Evolutionary conservation across 2,888 invertebrate species (phyloP), one percentile per base, ranked within the genome.

Genomic region (Tortricodes alternella): DNA sequence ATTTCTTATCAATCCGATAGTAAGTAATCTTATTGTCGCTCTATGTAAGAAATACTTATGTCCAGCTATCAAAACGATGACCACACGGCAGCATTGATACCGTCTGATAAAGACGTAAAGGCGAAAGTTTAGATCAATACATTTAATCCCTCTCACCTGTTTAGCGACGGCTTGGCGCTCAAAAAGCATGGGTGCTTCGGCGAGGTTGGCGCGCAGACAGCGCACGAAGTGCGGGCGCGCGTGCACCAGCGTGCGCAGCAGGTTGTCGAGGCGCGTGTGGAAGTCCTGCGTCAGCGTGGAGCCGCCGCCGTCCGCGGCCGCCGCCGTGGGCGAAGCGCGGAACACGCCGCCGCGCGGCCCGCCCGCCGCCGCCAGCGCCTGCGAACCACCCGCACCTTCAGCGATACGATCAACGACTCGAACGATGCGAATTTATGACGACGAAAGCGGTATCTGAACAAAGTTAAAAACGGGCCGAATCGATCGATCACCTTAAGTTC

Each of bases 261-360:
- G 92, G 89, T 97, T 97, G 88, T 98, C 98, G 62, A 98, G 92
- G 34, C 98, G 93, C 60, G 97, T 97, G 88, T 98, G 98, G 84
- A 98, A 98, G 90, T 98, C 98, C 91, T 97, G 97, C 53, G 98
- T 98, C 59, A 98, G 91, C 24, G 98, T 97, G 39, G 96, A 96
- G 55, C 88, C 76, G 96, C 96, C 2, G 95, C 94, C 68, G 96
- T 53, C 58, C 41, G 95, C 23, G 94, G 96, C 95, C 70, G 96
- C 95, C 32, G 96, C 96, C 9, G 97, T 97, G 37, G 97, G 97
- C 5, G 97, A 96, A 73, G 97, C 97, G 70, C 97, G 92, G 86
- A 97, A 97, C 76, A 95, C 94, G 24, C 96, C 93, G 8, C 96
- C 96, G 62, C 94, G 89, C 9, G 95, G 96, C 49, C 94, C 95